Percentiles rank a stretch among this genome's conserved stretches.
These are phyloP conservation scores for Taenaris catops DNA, from an alignment of 2,888 invertebrate genomes.

Conservation along the genomic window DNA sequence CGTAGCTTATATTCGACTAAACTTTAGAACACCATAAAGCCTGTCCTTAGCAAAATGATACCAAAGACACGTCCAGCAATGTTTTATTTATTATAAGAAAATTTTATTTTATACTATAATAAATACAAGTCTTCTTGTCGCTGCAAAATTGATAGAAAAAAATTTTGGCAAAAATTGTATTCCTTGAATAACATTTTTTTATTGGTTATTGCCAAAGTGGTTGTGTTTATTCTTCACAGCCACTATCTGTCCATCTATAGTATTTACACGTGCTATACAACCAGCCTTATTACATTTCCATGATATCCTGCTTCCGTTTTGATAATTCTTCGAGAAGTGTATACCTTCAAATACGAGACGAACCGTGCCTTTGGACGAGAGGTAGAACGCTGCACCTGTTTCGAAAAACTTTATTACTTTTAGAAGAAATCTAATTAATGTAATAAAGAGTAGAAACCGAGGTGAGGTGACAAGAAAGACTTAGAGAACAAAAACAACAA, in stretches of 20 bases:
- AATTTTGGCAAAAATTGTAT: not conserved
- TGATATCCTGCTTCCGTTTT: constrained; percentile 42
- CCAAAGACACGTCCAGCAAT: too few species aligned
- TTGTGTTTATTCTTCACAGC: constrained; percentile 38
- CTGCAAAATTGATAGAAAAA: not conserved
- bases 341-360: constrained; percentile 36
- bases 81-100: too few species aligned
- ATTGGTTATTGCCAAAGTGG: constrained; percentile 24
- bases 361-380: constrained; percentile 37
- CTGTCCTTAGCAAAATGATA: too few species aligned
- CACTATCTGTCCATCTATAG: constrained; percentile 34
- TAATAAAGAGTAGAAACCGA: too few species aligned
- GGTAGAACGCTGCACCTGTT: constrained; percentile 32
- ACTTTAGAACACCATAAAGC: too few species aligned
- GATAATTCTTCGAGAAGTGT: constrained; percentile 47
- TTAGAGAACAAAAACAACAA: not conserved
- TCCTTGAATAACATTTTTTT: not conserved
- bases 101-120: too few species aligned
- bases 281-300: constrained; percentile 49
- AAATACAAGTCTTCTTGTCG: too few species aligned
- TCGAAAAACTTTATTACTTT: constrained; percentile 2
- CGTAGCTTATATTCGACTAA: too few species aligned
- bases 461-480: not conserved
- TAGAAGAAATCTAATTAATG: not conserved
- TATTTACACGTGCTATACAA: constrained; percentile 45